A percentile compares a stretch with the other conserved stretches of the same genome.
Conservation (phyloP, 2,797 vertebrate genomes). For the Emys orbicularis region DNA sequence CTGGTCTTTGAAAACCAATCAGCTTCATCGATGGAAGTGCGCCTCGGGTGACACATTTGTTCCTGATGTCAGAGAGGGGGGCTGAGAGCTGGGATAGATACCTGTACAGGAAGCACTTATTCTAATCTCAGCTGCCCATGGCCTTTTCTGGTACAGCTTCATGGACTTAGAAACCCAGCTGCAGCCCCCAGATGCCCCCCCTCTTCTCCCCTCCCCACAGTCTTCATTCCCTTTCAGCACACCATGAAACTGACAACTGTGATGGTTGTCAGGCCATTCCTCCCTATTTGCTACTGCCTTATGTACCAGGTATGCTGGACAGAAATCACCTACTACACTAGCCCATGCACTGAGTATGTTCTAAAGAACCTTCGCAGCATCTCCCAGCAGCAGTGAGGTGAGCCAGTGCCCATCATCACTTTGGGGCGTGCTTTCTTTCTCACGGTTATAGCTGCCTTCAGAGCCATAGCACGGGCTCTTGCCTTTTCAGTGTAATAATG, state of each 20-base stretch:
- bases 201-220: background rate
- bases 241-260: rapidly evolving
- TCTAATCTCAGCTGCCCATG: rapidly evolving
- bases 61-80: background rate
- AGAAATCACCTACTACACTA: background rate
- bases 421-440: background rate
- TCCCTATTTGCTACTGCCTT: background rate
- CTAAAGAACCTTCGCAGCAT: background rate
- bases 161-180: rapidly evolving
- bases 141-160: background rate
- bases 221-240: rapidly evolving
- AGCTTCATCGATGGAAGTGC: background rate
- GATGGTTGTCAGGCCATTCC: too few relatives aligned
- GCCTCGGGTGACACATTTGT: rapidly evolving
- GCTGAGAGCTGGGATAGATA: background rate
- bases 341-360: background rate
- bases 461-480: background rate
- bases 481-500: background rate
- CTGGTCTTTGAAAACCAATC: rapidly evolving
- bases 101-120: rapidly evolving
- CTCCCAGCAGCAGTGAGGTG: background rate
- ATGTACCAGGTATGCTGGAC: background rate
- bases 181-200: background rate
- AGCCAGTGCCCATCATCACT: background rate
- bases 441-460: background rate